Conservation (phyloP, 2,888 invertebrate species). For the Tipula unca region DNA sequence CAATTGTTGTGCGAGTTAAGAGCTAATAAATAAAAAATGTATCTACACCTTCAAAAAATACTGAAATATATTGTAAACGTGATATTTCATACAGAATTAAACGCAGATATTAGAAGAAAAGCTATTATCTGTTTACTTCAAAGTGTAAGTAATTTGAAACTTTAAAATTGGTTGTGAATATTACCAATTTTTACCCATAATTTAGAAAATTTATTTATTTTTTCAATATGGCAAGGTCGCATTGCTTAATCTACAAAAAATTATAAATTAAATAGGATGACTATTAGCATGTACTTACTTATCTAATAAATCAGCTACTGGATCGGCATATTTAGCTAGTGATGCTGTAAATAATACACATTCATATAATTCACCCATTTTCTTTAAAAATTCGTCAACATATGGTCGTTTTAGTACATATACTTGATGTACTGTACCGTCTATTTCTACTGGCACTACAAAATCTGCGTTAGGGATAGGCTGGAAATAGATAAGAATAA, state of each 20-base stretch:
- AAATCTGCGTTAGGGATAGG: slow-evolving; percentile 99
- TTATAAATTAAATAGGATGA: neutral
- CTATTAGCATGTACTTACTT: slow-evolving; percentile 41
- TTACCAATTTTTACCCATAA: too few species aligned
- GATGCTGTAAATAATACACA: slow-evolving; percentile 99
- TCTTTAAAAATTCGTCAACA: slow-evolving; percentile 96
- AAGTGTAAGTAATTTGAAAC: too few species aligned
- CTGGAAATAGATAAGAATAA: slow-evolving; percentile 46
- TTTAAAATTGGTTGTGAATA: too few species aligned
- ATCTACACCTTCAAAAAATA: too few species aligned
- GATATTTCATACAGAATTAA: too few species aligned
- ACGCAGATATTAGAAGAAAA: too few species aligned
- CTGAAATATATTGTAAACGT: too few species aligned
- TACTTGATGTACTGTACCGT: slow-evolving; percentile 96
- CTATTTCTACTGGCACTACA: slow-evolving; percentile 99
- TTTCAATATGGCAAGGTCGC: too few species aligned
- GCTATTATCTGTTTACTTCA: too few species aligned
- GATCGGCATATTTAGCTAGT: slow-evolving; percentile 99
- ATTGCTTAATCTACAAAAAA: neutral
- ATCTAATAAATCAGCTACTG: slow-evolving; percentile 96
- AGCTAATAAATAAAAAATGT: too few species aligned
- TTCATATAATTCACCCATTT: slow-evolving; percentile 97
- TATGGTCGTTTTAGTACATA: slow-evolving; percentile 99
- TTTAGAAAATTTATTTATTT: too few species aligned
- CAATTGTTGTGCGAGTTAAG: too few species aligned